Evolutionary conservation across 2,797 vertebrate species (phyloP), one percentile per base, ranked within the genome.

Genomic region (Rhinogobio ventralis): DNA sequence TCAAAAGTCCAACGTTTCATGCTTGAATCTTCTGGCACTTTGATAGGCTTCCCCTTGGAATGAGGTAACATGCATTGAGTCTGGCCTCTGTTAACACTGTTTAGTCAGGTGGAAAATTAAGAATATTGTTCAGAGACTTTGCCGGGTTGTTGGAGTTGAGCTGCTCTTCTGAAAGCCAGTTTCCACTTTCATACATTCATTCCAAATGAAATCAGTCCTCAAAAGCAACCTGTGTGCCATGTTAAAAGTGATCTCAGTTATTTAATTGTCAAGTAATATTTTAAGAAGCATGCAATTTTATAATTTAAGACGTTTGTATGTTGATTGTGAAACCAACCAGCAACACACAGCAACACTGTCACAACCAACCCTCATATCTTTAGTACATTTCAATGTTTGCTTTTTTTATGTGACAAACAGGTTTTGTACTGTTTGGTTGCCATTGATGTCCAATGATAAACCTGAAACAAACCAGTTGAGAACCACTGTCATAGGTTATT

Each of bases 21-120:
- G 72, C 49, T 19, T 67, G 36, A 62, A 73, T 79, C 82, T 66
- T 82, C 51, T 66, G 67, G 55, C 53, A 73, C 8, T 10, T 8
- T 84, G 89, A 91, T 68, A 86, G 88, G 87, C 76, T 87, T 76
- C 83, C 87, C 79, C 85, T 88, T 33, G 46, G 78, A 82, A 82
- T 85, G 25, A 92, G 49, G 78, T 85, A 84, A 87, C 90, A 92
- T 91, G 85, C 86, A 89, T 86, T 89, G 88, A 90, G 87, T 79
- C 85, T 84, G 42, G 83, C 86, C 92, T 92, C 90, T 93, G 92
- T 91, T 93, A 94, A 91, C 87, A 71, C 67, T 86, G 91, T 23
- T 85, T 90, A 93, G 87, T 90, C 93, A 91, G 89, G 88, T 91
- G 90, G 92, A 94, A 95, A 94, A 93, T 93, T 89, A 93, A 92